Percentiles rank a stretch among this genome's conserved stretches.
These are phyloP conservation scores for Pomatostomus ruficeps DNA, from an alignment of 2,113 vertebrate genomes.

Conservation along the genomic window DNA sequence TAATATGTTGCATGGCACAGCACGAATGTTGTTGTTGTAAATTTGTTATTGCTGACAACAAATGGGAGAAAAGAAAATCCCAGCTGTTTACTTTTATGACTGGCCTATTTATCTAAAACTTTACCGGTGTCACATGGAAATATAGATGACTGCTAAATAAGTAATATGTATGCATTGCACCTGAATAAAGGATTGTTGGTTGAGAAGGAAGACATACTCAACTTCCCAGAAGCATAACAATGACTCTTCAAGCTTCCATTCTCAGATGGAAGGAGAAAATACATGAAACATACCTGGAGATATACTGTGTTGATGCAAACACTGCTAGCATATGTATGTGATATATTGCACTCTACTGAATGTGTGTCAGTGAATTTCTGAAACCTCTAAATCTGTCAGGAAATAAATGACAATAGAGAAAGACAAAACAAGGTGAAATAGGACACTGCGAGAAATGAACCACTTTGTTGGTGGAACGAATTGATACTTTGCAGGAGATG, in stretches of 20 bases:
- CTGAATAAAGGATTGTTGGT: not conserved
- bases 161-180: not conserved
- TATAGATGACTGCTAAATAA: not conserved
- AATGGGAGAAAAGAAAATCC: not conserved
- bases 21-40: not conserved
- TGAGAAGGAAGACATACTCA: not conserved
- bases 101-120: not conserved
- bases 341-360: not conserved
- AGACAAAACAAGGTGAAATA: constrained; percentile 40
- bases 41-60: constrained; percentile 25
- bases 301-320: not conserved
- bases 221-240: not conserved
- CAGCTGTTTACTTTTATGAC: constrained; percentile 22
- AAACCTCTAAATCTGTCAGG: constrained; percentile 43
- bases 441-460: constrained; percentile 52
- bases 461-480: constrained; percentile 61
- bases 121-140: not conserved
- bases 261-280: not conserved
- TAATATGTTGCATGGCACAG: not conserved
- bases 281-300: not conserved
- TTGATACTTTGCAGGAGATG: constrained; percentile 43
- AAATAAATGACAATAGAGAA: constrained; percentile 63
- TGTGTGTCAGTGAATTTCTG: not conserved
- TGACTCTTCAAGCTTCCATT: not conserved
- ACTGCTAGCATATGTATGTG: not conserved